These are phyloP conservation scores for Ceratitis capitata DNA, from an alignment of 1,140 invertebrate genomes.

Conservation along the genomic window DNA sequence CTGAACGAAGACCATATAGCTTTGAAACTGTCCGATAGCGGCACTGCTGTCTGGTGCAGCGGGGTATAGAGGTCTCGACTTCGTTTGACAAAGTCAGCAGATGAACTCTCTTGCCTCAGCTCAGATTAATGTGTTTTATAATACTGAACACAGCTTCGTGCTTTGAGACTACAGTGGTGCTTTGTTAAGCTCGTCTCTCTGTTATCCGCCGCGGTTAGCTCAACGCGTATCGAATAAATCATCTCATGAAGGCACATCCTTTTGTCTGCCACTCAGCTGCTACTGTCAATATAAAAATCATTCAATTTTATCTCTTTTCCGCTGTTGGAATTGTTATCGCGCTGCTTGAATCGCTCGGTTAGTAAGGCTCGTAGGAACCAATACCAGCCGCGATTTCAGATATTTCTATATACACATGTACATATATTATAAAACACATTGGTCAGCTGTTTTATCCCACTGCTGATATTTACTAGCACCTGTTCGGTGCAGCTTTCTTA, in stretches of 20 bases:
- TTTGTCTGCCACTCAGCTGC: background rate
- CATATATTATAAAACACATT: background rate
- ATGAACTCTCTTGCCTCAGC: too few species aligned
- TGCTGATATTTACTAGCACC: background rate
- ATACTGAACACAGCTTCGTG: too few species aligned
- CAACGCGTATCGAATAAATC: too few species aligned
- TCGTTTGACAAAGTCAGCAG: too few species aligned
- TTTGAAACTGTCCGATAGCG: too few species aligned
- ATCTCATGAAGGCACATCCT: constrained; percentile 2
- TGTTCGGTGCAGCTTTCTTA: background rate
- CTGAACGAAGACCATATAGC: too few species aligned
- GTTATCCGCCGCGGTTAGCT: too few species aligned
- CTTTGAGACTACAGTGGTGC: too few species aligned
- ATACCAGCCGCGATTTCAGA: background rate
- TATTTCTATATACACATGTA: background rate
- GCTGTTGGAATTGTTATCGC: background rate
- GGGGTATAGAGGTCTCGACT: too few species aligned
- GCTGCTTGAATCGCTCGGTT: background rate
- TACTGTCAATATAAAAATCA: constrained; percentile 8
- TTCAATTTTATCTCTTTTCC: background rate
- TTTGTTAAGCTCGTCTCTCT: too few species aligned
- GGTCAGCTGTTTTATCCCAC: constrained; percentile 29
- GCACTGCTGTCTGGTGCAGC: too few species aligned
- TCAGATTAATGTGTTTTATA: too few species aligned
- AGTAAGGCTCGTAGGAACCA: background rate